Evolutionary conservation across 2,797 vertebrate genomes (phyloP).

Genomic region (Neosilurus mollespiculum): DNA sequence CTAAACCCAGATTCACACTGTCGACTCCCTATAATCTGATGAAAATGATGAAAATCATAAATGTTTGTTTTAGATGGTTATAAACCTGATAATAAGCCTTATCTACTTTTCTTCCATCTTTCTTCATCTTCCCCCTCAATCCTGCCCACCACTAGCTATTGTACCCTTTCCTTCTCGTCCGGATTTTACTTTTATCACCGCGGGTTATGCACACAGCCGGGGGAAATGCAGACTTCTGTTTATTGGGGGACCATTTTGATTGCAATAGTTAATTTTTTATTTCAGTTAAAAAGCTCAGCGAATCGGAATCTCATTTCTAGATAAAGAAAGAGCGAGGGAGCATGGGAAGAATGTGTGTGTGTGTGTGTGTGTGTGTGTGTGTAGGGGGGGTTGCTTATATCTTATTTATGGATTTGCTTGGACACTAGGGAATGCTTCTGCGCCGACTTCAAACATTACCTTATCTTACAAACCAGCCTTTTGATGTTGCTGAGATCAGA

Average conservation of each 20-base stretch:
- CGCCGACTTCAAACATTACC: conserved; percentile 95
- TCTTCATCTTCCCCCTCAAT: neutral
- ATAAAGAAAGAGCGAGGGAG: conserved; percentile 67
- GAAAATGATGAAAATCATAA: neutral
- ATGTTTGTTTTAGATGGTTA: conserved; percentile 16
- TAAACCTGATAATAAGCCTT: conserved; percentile 25
- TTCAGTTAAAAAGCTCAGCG: conserved; percentile 72
- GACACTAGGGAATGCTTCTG: conserved; percentile 87
- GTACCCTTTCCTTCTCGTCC: conserved; percentile 17
- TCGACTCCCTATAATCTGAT: conserved; percentile 13
- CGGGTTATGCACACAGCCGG: neutral
- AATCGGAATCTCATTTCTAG: conserved; percentile 75
- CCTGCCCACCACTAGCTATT: conserved; percentile 6
- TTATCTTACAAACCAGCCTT: conserved; percentile 97
- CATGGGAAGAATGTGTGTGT: conserved; percentile 47
- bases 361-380: conserved; percentile 50
- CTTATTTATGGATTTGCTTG: conserved; percentile 94
- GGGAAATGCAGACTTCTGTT: conserved; percentile 50
- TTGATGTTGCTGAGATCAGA: conserved; percentile 93
- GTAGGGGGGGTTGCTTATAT: conserved; percentile 76
- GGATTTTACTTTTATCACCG: conserved; percentile 28
- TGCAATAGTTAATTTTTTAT: conserved; percentile 64
- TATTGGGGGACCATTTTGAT: conserved; percentile 66
- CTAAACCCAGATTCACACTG: neutral
- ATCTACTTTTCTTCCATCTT: conserved; percentile 30